Percentiles rank a stretch among this genome's conserved stretches.
Conservation (phyloP, 2,888 invertebrate genomes). For the Myopa tessellatipennis region DNA sequence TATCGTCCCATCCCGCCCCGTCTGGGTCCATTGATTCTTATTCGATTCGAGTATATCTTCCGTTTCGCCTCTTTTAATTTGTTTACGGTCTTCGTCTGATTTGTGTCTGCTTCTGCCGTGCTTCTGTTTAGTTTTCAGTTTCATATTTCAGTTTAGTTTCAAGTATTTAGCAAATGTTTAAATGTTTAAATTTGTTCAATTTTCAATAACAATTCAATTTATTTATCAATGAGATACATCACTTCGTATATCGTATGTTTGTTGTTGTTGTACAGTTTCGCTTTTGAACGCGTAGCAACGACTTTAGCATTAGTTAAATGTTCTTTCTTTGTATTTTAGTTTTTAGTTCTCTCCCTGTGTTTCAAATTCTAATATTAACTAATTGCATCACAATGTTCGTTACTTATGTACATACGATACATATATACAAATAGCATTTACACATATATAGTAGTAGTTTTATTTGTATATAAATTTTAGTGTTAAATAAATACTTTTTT, state of each 20-base stretch:
- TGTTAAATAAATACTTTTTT: conserved; percentile 43
- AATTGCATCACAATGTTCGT: conserved; percentile 31
- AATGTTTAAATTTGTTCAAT: conserved; percentile 7
- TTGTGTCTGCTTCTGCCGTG: too few species aligned
- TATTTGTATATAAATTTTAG: conserved; percentile 37
- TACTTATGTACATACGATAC: conserved; percentile 34
- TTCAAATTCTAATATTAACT: conserved; percentile 27
- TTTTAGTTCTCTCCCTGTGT: neutral
- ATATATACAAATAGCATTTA: conserved; percentile 40
- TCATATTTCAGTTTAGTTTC: too few species aligned
- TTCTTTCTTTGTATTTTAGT: neutral
- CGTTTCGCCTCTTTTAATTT: too few species aligned
- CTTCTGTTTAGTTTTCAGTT: too few species aligned
- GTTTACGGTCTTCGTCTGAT: too few species aligned
- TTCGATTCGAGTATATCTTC: too few species aligned
- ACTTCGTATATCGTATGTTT: conserved; percentile 34
- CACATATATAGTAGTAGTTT: neutral
- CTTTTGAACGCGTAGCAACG: neutral
- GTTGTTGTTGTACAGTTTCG: conserved; percentile 13
- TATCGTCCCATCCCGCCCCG: neutral
- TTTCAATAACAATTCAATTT: conserved; percentile 39
- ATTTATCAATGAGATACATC: conserved; percentile 39
- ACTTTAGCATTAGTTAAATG: conserved; percentile 20
- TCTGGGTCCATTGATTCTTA: neutral
- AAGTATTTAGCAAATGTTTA: neutral